These are phyloP conservation scores for Smutsia temminckii DNA, from an alignment of 2,797 vertebrate species.

Conservation along the genomic window DNA sequence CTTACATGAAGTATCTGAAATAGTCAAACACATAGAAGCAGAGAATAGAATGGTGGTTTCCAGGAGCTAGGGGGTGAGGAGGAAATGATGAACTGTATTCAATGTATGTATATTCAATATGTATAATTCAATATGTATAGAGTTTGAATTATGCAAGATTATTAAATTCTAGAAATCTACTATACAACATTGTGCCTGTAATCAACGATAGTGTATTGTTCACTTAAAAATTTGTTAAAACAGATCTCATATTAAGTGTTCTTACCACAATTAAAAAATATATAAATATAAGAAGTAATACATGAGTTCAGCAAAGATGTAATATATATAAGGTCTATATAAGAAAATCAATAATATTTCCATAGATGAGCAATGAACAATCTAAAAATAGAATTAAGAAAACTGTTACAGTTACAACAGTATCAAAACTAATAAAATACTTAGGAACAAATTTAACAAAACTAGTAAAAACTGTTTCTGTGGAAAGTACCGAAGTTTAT, in stretches of 20 bases:
- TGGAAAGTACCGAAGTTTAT: neutral
- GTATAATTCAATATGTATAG: neutral
- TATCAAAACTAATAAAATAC: neutral
- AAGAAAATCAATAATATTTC: neutral
- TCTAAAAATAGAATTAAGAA: neutral
- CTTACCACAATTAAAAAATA: neutral
- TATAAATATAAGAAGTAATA: neutral
- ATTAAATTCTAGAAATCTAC: neutral
- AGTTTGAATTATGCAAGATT: neutral
- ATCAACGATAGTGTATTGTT: neutral
- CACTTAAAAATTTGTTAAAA: neutral
- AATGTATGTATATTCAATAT: neutral
- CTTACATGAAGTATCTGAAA: neutral
- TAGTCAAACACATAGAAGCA: neutral
- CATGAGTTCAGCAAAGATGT: neutral
- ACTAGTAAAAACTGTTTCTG: neutral
- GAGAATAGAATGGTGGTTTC: neutral
- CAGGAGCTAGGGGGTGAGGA: fast-evolving
- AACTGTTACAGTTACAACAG: neutral
- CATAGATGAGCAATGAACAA: neutral
- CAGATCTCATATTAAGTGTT: neutral
- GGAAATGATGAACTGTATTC: neutral
- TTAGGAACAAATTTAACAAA: neutral
- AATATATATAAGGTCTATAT: neutral
- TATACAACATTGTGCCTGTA: neutral